A percentile compares a stretch with the other conserved stretches of the same genome.
Conservation (phyloP, 1,140 invertebrate species). For the Akabosia matsudoensis region DNA sequence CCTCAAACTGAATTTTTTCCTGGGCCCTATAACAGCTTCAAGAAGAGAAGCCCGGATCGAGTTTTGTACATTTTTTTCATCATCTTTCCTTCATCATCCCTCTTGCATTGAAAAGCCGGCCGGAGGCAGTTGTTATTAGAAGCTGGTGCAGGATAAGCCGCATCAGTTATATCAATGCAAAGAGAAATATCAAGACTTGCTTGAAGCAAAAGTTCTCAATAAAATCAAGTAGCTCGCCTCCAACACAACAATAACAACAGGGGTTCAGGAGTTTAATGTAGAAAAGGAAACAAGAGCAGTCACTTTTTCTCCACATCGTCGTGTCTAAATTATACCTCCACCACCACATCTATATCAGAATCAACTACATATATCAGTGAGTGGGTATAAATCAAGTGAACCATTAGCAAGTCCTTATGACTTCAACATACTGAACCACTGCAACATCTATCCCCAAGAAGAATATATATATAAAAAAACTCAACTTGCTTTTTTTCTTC, state of each 20-base stretch:
- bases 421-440: background rate
- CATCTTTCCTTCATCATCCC: background rate
- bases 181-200: background rate
- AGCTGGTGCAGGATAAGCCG: background rate
- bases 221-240: slow-evolving; percentile 4
- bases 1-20: background rate
- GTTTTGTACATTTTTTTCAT: no score
- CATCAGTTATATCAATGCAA: background rate
- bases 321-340: background rate
- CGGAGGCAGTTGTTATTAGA: slow-evolving; percentile 18
- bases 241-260: background rate
- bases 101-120: background rate
- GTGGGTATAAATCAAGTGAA: background rate
- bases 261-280: background rate
- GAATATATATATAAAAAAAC: no score
- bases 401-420: background rate
- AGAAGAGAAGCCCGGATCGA: slow-evolving; percentile 8
- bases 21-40: slow-evolving; percentile 5
- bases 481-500: background rate
- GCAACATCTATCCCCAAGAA: no score
- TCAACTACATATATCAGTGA: background rate
- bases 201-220: slow-evolving; percentile 19
- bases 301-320: slow-evolving; percentile 2
- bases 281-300: slow-evolving; percentile 21
- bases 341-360: background rate